A percentile compares a stretch with the other conserved stretches of the same genome.
Evolutionary conservation across 2,113 vertebrate genomes (phyloP).

Genomic region (Gallinago paraguaiae): DNA sequence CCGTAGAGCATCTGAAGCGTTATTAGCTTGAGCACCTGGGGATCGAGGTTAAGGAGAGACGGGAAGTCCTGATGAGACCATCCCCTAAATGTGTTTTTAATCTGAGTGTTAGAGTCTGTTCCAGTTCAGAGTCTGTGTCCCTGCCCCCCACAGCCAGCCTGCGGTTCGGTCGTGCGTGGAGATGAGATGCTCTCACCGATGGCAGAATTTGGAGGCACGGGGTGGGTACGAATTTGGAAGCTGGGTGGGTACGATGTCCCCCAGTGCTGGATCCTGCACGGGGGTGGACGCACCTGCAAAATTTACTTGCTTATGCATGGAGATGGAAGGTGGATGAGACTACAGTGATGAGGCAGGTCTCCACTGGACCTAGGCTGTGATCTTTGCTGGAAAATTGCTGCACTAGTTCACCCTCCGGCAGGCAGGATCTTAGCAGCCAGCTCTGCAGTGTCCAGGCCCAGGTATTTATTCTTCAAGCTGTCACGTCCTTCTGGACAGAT

Average conservation of each 20-base stretch:
- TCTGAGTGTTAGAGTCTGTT: background rate
- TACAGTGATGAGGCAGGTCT: background rate
- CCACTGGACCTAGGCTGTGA: background rate
- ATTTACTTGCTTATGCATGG: background rate
- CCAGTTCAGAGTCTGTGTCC: background rate
- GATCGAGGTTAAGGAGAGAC: conserved; percentile 48
- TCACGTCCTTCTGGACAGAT: background rate
- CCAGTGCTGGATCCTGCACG: background rate
- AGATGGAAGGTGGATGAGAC: background rate
- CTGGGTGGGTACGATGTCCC: background rate
- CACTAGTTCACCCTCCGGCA: background rate
- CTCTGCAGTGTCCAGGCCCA: background rate
- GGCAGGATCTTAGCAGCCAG: background rate
- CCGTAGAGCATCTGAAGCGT: conserved; percentile 4
- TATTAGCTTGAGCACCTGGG: conserved; percentile 52
- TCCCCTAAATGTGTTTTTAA: conserved; percentile 55
- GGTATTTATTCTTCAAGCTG: background rate
- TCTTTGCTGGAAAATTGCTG: background rate
- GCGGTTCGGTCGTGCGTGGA: background rate
- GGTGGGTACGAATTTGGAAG: too few species aligned
- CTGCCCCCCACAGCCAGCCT: background rate
- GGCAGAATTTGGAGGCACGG: background rate
- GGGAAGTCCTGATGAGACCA: conserved; percentile 39
- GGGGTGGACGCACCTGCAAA: background rate
- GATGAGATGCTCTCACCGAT: background rate